Evolutionary conservation across 2,113 vertebrate species (phyloP), one percentile per base, ranked within the genome.

Genomic region (Toxotes chatareus): DNA sequence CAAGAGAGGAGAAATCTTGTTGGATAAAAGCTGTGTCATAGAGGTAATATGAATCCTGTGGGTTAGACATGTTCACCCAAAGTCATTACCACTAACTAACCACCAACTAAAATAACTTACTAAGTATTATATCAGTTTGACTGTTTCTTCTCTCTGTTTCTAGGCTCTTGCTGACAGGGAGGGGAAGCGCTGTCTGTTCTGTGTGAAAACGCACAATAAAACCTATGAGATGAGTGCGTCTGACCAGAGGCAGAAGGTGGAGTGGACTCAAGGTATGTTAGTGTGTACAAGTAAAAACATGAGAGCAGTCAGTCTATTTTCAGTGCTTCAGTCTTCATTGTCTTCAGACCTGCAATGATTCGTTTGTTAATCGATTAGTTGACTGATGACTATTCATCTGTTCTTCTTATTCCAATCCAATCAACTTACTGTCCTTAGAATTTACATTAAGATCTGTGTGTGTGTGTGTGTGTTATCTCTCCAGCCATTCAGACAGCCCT

Each of bases 181-280:
- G 17, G 95, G 96, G 2, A 94, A 90, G 19, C 95, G 95, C 49
- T 96, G 95, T 34, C 46, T 96, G 74, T 94, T 96, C 73, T 95
- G 94, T 85, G 92, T 96, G 34, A 96, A 95, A 83, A 95, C 95
- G 4, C 73, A 91, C 53, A 90, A 80, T 53, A 96, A 94, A 88
- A 93, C 92, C 23, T 96, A 86, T 0, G 96, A 96, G 90, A 95
- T 96, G 90, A 96, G 96, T 19, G 94, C 95, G 3, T 85, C 95
- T 4, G 95, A 96, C 85, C 87, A 91, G 85, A 93, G 89, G 55
- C 95, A 94, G 83, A 94, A 94, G 60, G 89, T 95, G 69, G 96
- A 96, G 85, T 96, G 95, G 96, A 94, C 88, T 66, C 94, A 95
- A 93, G 95, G 96, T 96, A 81, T 72, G 91, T 80, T 55, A 53